phyloP scores from a whole-genome alignment of 2,888 invertebrate species.

The Heliconius charithonia region DNA sequence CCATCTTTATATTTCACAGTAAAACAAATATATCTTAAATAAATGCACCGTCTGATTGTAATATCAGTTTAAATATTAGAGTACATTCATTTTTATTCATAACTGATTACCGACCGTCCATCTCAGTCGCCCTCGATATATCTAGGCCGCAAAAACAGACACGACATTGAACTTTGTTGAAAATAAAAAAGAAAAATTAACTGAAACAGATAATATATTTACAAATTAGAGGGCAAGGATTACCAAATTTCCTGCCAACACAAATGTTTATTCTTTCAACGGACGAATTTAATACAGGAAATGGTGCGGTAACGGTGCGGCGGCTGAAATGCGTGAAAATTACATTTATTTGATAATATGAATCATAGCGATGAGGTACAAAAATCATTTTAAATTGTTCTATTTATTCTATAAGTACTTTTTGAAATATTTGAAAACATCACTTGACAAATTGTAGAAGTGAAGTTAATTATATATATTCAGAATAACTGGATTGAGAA shows the following conservation, averaged over 20 bases:
- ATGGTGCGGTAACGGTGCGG: slow-evolving; percentile 17
- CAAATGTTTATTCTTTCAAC: slow-evolving; percentile 43
- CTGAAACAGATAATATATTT: slow-evolving; percentile 40
- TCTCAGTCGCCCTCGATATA: slow-evolving; percentile 56
- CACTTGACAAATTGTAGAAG: neutral
- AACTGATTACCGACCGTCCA: slow-evolving; percentile 38
- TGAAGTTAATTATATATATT: neutral
- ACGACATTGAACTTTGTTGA: slow-evolving; percentile 63
- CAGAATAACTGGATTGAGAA: neutral
- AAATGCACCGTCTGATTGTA: slow-evolving; percentile 21
- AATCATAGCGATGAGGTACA: slow-evolving; percentile 6
- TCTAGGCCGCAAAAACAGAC: slow-evolving; percentile 54
- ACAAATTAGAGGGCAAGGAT: slow-evolving; percentile 48
- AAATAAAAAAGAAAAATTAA: slow-evolving; percentile 34
- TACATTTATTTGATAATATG: slow-evolving; percentile 33
- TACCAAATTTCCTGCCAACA: slow-evolving; percentile 42
- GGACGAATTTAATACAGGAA: slow-evolving; percentile 32
- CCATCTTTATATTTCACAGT: too few species aligned
- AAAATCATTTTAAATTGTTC: neutral
- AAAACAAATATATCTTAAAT: neutral
- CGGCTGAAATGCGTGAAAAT: slow-evolving; percentile 25
- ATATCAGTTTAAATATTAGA: slow-evolving; percentile 29
- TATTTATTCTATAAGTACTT: neutral
- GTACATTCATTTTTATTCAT: slow-evolving; percentile 43
- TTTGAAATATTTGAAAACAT: neutral